A percentile compares a stretch with the other conserved stretches of the same genome.
Conservation (phyloP, 1,140 invertebrate genomes). For the Heliothis subflexa region DNA sequence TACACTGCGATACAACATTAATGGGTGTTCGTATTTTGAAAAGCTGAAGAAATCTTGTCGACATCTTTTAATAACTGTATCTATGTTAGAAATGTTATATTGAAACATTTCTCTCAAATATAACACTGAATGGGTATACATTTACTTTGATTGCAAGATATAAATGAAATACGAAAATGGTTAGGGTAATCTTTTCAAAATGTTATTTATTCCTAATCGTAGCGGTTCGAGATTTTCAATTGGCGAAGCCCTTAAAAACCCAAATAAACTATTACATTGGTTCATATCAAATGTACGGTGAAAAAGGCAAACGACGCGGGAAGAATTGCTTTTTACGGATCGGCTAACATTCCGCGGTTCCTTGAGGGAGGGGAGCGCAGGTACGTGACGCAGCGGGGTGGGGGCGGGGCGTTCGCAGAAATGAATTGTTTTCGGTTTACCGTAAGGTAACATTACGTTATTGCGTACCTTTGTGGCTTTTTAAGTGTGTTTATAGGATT, state of each 20-base stretch:
- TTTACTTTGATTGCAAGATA: too few species aligned
- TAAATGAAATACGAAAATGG: not conserved
- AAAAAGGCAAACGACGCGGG: conserved; percentile 75
- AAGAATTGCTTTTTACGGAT: conserved; percentile 82
- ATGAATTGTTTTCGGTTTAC: conserved; percentile 78
- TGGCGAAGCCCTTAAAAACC: conserved; percentile 27
- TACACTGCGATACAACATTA: too few species aligned
- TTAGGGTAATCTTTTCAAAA: not conserved
- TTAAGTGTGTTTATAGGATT: conserved; percentile 73
- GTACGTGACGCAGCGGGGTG: conserved; percentile 48
- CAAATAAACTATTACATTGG: conserved; percentile 69
- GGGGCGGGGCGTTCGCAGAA: conserved; percentile 56
- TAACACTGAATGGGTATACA: too few species aligned
- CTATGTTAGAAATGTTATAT: too few species aligned
- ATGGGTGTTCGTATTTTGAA: too few species aligned
- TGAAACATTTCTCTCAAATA: too few species aligned
- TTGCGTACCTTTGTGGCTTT: conserved; percentile 73
- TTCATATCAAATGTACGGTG: conserved; percentile 78
- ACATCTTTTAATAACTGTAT: too few species aligned
- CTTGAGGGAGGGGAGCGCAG: conserved; percentile 47
- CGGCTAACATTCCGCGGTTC: conserved; percentile 71
- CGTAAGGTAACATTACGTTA: conserved; percentile 73
- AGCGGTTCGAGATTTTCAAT: conserved; percentile 12
- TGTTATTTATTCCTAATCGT: not conserved
- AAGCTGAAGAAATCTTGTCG: too few species aligned